Evolutionary conservation across 2,888 invertebrate genomes (phyloP), one percentile per base, ranked within the genome.

Genomic region (Crioceris asparagi): DNA sequence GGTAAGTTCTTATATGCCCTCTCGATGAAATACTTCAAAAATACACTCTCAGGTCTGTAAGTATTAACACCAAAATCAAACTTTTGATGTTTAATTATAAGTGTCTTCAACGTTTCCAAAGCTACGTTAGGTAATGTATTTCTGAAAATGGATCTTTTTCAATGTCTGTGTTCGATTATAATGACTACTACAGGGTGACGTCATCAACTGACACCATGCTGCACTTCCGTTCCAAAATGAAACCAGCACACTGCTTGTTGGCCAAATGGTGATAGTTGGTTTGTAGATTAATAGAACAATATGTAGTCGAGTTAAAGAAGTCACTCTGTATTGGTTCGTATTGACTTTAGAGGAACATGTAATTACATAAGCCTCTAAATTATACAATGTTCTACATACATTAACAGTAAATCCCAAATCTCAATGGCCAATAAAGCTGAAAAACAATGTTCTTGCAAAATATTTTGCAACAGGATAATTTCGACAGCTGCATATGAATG

Each of bases 401-500:
- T 15, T 34, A 21, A 15, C 16, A 25, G 17, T 25, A 34, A 16
- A 25, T 25, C 27, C 55, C 55, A 61, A 32, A 56, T 38, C 32
- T 61, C 60, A 12, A 48, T 37, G 3, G 56, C 54, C 17, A 59
- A 41, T 26, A 61, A 32, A 11, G 54, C 49, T 39, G 36, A 34
- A 53, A 56, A 57, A 30, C 53, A 36, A 29, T 51, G 38, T 31
- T 47, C 41, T 34, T 53, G 46, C 12, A 59, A 36, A 23, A 59
- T 10, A 39, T 50, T 46, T 41, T 50, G 46, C 10, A 55, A 35
- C 34, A 61, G 43, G 31, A 51, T 36, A 3, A 36, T 19, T 36
- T 57, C 56, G 12, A 54, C 30, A 29, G 45, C 29, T 31, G 23
- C 15, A 41, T 48, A 55, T 27, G 38, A 34, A 2, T 40, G 32